phyloP scores from a whole-genome alignment of 2,888 invertebrate species.

The Noctua fimbriata region DNA sequence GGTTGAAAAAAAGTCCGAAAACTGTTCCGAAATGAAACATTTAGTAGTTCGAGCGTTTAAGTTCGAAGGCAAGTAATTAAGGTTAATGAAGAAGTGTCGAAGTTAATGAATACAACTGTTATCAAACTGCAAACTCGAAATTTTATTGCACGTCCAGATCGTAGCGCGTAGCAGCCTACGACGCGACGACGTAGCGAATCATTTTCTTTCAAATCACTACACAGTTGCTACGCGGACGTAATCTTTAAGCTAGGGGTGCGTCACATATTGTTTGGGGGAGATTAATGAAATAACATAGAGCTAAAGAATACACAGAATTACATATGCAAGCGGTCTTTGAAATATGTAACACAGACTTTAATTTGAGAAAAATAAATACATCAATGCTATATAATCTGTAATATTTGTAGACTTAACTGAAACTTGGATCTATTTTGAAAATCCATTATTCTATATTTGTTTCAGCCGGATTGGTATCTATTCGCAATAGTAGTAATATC shows the following conservation, averaged over 20 bases:
- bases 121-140: background rate
- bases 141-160: background rate
- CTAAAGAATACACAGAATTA: conserved; percentile 14
- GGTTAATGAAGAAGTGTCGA: background rate
- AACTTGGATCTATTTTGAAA: background rate
- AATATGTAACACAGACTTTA: background rate
- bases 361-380: background rate
- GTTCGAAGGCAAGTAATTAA: background rate
- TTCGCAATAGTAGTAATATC: background rate
- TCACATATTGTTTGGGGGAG: conserved; percentile 52
- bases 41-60: background rate
- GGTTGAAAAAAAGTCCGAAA: background rate
- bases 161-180: conserved; percentile 38
- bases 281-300: conserved; percentile 35
- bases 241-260: conserved; percentile 42
- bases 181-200: conserved; percentile 16
- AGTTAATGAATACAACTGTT: conserved; percentile 5
- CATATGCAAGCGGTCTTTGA: conserved; percentile 10
- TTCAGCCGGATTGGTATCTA: background rate
- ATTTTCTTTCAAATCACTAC: conserved; percentile 29
- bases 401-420: background rate
- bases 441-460: background rate
- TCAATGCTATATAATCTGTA: background rate
- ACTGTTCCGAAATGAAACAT: background rate
- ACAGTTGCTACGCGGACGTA: conserved; percentile 29